Evolutionary conservation across 2,888 invertebrate genomes (phyloP), one percentile per base, ranked within the genome.

Genomic region (Gymnoscelis rufifasciata): DNA sequence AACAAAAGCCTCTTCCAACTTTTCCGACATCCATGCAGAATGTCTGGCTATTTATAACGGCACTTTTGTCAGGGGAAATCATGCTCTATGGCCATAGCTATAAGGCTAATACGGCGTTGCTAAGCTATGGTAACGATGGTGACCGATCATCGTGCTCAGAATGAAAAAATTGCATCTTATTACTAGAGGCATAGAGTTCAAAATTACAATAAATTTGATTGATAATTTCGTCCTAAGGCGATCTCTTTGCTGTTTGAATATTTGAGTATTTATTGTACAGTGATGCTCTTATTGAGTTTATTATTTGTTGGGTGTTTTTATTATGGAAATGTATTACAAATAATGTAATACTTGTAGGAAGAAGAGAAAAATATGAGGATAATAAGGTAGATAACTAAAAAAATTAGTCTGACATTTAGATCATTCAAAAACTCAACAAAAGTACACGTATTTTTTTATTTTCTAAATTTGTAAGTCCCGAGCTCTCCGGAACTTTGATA

Each of bases 41-140:
- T 58, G 65, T 68, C 60, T 67, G 68, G 72, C 76, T 78, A 81
- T 78, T 78, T 76, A 72, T 77, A 74, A 68, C 71, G 62, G 68
- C 70, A 67, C 71, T 73, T 78, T 78, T 81, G 80, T 78, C 83
- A 80, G 66, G 81, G 82, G 76, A 83, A 84, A 83, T 83, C 80
- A 79, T 69, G 64, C 75, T 74, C 75, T 83, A 81, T 78, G 68
- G 50, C 59, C 64, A 68, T 64, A 64, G 52, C 40, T 63, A 63
- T 76, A 78, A 75, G 74, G 57, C 63, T 77, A 76, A 78, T 77
- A 74, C 72, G 57, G 61, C 69, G 84, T 84, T 83, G 83, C 83
- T 67, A 61, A 65, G 83, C 62, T 72, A 78, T 75, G 62, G 86
- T 84, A 75, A 78, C 79, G 76, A 80, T 81, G 83, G 83, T 72